Conservation (phyloP, 2,797 vertebrate genomes). For the Liasis olivaceus region DNA sequence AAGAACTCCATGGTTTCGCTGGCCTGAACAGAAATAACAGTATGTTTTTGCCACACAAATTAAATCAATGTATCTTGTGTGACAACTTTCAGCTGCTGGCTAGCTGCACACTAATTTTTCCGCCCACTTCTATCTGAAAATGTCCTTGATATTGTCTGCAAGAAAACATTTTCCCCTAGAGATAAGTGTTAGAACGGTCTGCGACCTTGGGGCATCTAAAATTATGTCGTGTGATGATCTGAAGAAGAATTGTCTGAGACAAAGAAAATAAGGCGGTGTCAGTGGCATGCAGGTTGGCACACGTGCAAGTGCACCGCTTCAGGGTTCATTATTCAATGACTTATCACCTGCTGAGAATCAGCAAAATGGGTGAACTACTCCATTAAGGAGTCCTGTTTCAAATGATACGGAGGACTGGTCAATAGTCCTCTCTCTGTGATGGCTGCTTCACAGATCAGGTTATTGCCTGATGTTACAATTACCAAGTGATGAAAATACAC, state of each 20-base stretch:
- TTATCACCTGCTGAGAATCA: background rate
- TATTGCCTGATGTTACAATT: background rate
- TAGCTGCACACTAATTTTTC: constrained; percentile 52
- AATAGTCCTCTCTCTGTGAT: background rate
- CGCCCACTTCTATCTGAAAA: constrained; percentile 63
- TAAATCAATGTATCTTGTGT: constrained; percentile 74
- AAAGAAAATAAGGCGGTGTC: background rate
- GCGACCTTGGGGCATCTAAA: constrained; percentile 66
- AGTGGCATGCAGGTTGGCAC: background rate
- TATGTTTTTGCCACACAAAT: constrained; percentile 67
- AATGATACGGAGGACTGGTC: background rate
- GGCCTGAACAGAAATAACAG: constrained; percentile 48
- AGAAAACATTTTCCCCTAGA: constrained; percentile 69
- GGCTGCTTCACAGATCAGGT: background rate
- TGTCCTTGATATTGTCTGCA: constrained; percentile 52
- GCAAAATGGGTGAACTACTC: background rate
- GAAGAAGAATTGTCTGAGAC: background rate
- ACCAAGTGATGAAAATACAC: background rate
- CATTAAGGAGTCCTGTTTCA: background rate
- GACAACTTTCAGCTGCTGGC: constrained; percentile 61
- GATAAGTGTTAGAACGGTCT: constrained; percentile 68
- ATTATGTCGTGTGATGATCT: constrained; percentile 30
- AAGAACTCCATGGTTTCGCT: background rate
- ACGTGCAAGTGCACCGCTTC: background rate
- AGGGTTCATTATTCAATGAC: background rate